Base-by-base conservation (phyloP, 2,113 vertebrate species). In the Rhinopomastus cyanomelas region DNA sequence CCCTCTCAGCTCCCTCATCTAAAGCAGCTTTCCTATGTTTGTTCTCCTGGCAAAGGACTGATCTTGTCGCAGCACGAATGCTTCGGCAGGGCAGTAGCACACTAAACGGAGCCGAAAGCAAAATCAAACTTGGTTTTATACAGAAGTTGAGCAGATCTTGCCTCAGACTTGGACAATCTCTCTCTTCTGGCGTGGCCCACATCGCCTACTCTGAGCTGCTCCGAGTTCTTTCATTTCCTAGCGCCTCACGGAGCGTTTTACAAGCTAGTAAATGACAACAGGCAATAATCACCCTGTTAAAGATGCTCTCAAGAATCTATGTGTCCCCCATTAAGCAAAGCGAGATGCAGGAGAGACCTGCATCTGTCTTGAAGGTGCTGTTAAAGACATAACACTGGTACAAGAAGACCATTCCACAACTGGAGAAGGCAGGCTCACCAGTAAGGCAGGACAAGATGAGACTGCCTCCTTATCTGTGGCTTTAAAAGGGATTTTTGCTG, bases 401-500 rank as follows among this genome's bases (percentile, higher is more conserved):
- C 26, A 73, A 79, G 53, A 73, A 11, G 5, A 56, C 5, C 15
- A 53, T 67, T 87, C 89, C 21, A 51, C 14, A 59, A 68, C 14
- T 34, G 5, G 20, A 81, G 22, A 57, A 88, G 7, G 75, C 46
- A 87, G 55, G 88, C 52, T 59, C 61, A 36, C 26, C 52, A 30
- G 11, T 27, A 81, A 66, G 9, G 51, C 1, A 49, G 39, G 4
- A 8, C 12, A 49, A 48, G 57, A 11, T 56, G 12, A 57, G 7
- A 30, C 36, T 53, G 7, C 52, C 91, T 95, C 84, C 12, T 84
- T 62, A 12, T 37, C 19, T 84, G 34, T 81, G 76, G 9, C n/a
- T 94, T 81, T 69, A 66, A 90, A 84, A 7, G 7, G 57, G 29
- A 25, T 79, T 93, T 94, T 90, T 85, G 23, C 81, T 52, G 37